These are phyloP conservation scores for Odontocerum albicorne DNA, from an alignment of 2,888 invertebrate genomes.

Conservation along the genomic window DNA sequence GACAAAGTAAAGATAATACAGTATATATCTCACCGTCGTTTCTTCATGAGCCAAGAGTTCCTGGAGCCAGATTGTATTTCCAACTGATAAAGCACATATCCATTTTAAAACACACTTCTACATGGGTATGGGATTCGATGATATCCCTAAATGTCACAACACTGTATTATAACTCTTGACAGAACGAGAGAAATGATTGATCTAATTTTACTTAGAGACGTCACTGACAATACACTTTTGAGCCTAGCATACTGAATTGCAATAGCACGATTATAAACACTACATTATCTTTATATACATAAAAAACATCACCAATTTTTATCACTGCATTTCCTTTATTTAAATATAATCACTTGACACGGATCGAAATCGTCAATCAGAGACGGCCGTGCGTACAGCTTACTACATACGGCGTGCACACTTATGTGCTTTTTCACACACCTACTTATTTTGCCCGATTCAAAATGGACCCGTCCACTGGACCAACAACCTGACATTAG, in stretches of 20 bases:
- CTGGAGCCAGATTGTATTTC: slow-evolving; percentile 27
- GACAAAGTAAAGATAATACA: slow-evolving; percentile 16
- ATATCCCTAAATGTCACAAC: slow-evolving; percentile 31
- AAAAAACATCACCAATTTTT: slow-evolving; percentile 19
- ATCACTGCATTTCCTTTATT: slow-evolving; percentile 23
- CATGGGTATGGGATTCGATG: slow-evolving; percentile 22
- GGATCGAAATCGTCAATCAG: slow-evolving; percentile 22
- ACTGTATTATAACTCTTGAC: slow-evolving; percentile 25
- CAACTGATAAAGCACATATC: slow-evolving; percentile 27
- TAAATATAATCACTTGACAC: slow-evolving; percentile 24
- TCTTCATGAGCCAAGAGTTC: slow-evolving; percentile 34
- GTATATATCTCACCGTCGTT: slow-evolving; percentile 34
- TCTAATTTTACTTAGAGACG: slow-evolving; percentile 32
- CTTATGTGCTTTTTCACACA: slow-evolving; percentile 29
- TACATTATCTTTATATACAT: slow-evolving; percentile 20
- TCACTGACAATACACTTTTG: slow-evolving; percentile 30
- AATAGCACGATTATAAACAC: slow-evolving; percentile 27
- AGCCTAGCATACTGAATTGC: slow-evolving; percentile 25
- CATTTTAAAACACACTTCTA: slow-evolving; percentile 26
- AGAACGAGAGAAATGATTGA: slow-evolving; percentile 29
- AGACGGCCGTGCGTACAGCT: slow-evolving; percentile 20
- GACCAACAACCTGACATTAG: slow-evolving; percentile 26
- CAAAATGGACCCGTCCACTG: slow-evolving; percentile 36
- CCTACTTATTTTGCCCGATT: slow-evolving; percentile 27
- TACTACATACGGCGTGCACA: slow-evolving; percentile 25